Percentiles rank a stretch among this genome's conserved stretches.
Conservation (phyloP, 2,888 invertebrate genomes). For the Troilus luridus region DNA sequence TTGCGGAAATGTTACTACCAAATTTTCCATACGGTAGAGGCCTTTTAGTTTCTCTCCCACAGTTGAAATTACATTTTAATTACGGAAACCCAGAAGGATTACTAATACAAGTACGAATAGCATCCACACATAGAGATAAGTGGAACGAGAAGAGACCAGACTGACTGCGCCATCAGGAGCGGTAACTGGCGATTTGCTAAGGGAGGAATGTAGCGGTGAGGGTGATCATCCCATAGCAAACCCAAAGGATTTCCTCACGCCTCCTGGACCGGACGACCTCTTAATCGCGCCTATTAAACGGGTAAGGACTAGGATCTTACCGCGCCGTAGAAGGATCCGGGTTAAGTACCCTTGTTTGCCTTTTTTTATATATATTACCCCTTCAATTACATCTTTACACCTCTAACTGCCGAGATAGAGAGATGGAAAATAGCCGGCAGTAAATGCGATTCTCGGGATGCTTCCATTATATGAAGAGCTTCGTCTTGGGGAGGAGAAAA, state of each 20-base stretch:
- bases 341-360: conserved; percentile 11
- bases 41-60: too few species aligned
- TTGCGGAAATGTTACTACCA: too few species aligned
- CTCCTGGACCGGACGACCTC: conserved; percentile 2
- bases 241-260: conserved; percentile 24
- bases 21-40: too few species aligned
- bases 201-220: conserved; percentile 38
- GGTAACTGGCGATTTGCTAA: neutral
- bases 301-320: conserved; percentile 30
- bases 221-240: neutral
- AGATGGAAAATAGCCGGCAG: neutral
- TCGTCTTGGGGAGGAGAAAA: neutral
- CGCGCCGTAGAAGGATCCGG: conserved; percentile 20
- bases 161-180: neutral
- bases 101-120: neutral
- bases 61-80: too few species aligned
- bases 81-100: neutral
- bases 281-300: conserved; percentile 47
- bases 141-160: neutral
- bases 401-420: neutral
- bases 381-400: conserved; percentile 46
- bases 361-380: conserved; percentile 24
- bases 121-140: neutral
- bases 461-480: conserved; percentile 10
- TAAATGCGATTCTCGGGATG: neutral